Percentiles rank a stretch among this genome's conserved stretches.
Evolutionary conservation across 2,888 invertebrate species (phyloP).

Genomic region (Agonopterix arenella): DNA sequence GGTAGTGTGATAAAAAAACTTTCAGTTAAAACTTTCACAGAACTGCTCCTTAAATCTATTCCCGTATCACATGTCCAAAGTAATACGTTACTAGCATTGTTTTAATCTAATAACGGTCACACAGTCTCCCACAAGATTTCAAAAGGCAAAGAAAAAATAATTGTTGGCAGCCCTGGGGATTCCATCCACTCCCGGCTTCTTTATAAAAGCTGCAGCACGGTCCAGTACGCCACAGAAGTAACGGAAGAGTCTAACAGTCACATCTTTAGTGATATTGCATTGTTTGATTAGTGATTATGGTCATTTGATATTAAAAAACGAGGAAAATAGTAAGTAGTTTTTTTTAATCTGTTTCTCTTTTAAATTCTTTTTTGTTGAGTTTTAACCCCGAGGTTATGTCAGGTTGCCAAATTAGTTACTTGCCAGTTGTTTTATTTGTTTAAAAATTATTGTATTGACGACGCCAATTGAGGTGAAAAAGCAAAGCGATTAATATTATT

Average conservation of each 20-base stretch:
- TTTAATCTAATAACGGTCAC: constrained; percentile 72
- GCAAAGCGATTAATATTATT: too few relatives aligned
- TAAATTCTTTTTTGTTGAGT: too few relatives aligned
- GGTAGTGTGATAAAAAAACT: too few relatives aligned
- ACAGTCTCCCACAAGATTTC: constrained; percentile 30
- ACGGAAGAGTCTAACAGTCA: constrained; percentile 15
- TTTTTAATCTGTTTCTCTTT: too few relatives aligned
- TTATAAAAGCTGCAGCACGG: constrained; percentile 46
- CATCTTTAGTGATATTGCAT: background rate
- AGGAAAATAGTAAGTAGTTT: constrained; percentile 15
- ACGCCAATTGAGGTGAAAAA: too few relatives aligned
- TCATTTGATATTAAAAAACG: constrained; percentile 17
- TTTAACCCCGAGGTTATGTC: too few relatives aligned
- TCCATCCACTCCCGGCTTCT: constrained; percentile 31
- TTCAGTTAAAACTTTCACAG: too few relatives aligned
- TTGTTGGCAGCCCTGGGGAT: constrained; percentile 53
- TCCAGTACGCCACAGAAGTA: constrained; percentile 25
- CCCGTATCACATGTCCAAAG: constrained; percentile 42
- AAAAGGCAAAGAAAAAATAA: constrained; percentile 43
- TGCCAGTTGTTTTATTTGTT: too few relatives aligned
- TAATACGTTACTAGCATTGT: constrained; percentile 54
- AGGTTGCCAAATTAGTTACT: too few relatives aligned
- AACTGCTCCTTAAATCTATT: background rate
- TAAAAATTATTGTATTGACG: too few relatives aligned
- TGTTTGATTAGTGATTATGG: constrained; percentile 11